Evolutionary conservation across 1,140 invertebrate species (phyloP).

Genomic region (Formica selysi): DNA sequence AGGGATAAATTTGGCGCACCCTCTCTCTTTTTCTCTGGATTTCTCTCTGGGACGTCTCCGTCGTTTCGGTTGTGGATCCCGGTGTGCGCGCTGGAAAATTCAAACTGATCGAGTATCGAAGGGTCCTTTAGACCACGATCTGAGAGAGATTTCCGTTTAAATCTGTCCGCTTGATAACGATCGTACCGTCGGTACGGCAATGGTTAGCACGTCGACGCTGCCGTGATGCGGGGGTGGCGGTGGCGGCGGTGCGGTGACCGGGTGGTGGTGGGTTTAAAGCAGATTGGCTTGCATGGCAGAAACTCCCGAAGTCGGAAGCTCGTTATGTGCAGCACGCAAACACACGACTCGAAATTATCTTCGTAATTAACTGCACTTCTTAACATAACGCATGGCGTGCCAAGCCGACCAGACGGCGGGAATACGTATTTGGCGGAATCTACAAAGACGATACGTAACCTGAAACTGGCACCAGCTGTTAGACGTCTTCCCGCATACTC

Average conservation of each 20-base stretch:
- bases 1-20: neutral
- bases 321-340: constrained; percentile 86
- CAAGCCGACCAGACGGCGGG: constrained; percentile 82
- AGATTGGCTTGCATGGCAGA: constrained; percentile 82
- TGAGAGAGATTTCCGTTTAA: constrained; percentile 63
- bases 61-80: neutral
- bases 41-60: neutral
- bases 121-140: constrained; percentile 53
- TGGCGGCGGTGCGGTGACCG: neutral
- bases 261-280: constrained; percentile 71
- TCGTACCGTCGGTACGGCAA: constrained; percentile 57
- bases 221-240: constrained; percentile 21
- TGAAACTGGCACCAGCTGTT: constrained; percentile 84
- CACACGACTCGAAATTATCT: constrained; percentile 86
- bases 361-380: constrained; percentile 87
- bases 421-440: constrained; percentile 82
- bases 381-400: constrained; percentile 86
- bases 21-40: neutral
- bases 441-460: constrained; percentile 84
- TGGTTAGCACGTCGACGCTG: constrained; percentile 52
- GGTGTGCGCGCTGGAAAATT: neutral
- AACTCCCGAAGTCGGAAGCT: constrained; percentile 83
- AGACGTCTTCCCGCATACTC: constrained; percentile 61
- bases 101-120: constrained; percentile 41
- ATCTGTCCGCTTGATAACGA: constrained; percentile 72